A percentile compares a stretch with the other conserved stretches of the same genome.
Conservation (phyloP, 2,113 vertebrate species). For the Ceuthmochares aereus region DNA sequence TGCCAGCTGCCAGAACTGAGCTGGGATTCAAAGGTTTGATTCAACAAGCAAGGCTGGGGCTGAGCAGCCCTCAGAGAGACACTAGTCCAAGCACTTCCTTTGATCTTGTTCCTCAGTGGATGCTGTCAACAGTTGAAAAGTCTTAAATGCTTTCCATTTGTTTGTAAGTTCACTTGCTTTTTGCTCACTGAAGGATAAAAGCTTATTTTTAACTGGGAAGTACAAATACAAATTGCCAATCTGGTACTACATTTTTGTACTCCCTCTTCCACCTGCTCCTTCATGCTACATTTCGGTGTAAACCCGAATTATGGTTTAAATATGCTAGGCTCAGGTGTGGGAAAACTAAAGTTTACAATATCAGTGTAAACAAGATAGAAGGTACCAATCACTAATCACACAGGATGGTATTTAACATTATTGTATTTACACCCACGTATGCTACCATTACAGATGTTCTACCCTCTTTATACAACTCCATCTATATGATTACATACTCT, state of each 20-base stretch:
- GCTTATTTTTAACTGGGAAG: background rate
- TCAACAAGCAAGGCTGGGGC: background rate
- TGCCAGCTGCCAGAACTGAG: background rate
- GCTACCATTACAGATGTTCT: fast-evolving
- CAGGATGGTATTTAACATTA: background rate
- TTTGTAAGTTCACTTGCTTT: background rate
- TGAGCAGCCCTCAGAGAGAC: background rate
- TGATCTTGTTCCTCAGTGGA: background rate
- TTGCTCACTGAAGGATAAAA: background rate
- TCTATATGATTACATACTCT: background rate
- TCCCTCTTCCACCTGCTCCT: background rate
- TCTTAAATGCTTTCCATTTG: background rate
- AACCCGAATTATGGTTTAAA: background rate
- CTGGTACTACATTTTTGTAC: background rate
- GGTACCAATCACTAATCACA: background rate
- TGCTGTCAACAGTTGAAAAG: background rate
- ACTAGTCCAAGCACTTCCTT: background rate
- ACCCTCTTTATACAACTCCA: background rate
- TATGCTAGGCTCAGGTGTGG: background rate
- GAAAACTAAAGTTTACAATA: background rate
- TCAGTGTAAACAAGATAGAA: background rate
- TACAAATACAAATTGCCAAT: background rate
- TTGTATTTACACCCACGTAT: background rate
- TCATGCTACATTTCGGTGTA: background rate
- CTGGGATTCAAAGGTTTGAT: background rate